Evolutionary conservation across 2,888 invertebrate species (phyloP), one percentile per base, ranked within the genome.

Genomic region (Lochmaea crataegi): DNA sequence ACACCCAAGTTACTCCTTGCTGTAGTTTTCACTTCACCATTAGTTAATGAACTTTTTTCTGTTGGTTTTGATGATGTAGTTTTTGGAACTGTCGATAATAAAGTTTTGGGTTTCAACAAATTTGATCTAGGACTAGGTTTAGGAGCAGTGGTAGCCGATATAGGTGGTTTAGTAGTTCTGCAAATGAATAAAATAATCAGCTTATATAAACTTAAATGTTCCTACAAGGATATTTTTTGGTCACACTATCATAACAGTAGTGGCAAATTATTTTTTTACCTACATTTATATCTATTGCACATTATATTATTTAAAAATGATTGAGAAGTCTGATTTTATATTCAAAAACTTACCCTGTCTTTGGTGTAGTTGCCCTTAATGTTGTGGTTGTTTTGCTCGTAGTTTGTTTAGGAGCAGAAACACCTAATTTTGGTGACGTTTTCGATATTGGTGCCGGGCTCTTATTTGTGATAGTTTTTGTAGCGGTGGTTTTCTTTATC

Each of bases 31-130:
- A 85, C 86, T 65, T 91, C 91, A 12, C 91, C 91, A 80, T 91
- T 91, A 2, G 88, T 81, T 10, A 89, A 83, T 0, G 90, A 87
- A 81, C 90, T 90, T 81, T 88, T 90, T 38, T 90, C 90, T 0
- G 82, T 53, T 45, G 80, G 48, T 71, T 80, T 77, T 42, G 79
- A 71, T n/a, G 76, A 75, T 6, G 81, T 48, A 45, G 77, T 22
- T 12, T 82, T 67, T 63, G 79, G 73, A 3, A 73, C 56, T n/a
- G 77, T 64, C 69, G 76, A 73, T 12, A 71, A 38, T 57, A 74
- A 58, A 41, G 72, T 45, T 65, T 65, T 68, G 22, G 75, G 12
- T 73, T 76, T 80, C 48, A 76, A 42, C 45, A 77, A 74, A 64
- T 73, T 22, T 48, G 73, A 7, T 70, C 69, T 76, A 45, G 74